Evolutionary conservation across 2,113 vertebrate species (phyloP).

Genomic region (Cryptotis parvus): DNA sequence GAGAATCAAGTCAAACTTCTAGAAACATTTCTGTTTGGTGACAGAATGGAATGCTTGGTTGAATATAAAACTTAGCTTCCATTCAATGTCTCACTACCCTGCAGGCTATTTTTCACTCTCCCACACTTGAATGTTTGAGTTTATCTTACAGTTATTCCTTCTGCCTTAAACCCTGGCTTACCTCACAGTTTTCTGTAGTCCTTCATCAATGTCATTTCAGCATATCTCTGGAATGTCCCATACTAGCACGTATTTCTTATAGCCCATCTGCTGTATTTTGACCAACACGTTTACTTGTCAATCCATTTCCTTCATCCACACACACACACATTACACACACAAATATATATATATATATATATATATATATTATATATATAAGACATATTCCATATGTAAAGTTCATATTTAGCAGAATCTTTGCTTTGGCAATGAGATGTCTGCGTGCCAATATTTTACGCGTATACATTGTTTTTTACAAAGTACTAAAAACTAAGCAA

Average conservation of each 20-base stretch:
- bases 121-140: background rate
- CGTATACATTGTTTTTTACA: background rate
- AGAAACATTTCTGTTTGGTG: background rate
- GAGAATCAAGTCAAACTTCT: constrained; percentile 10
- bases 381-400: constrained; percentile 21
- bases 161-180: background rate
- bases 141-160: constrained; percentile 32
- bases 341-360: too few relatives aligned
- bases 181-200: background rate
- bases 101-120: background rate
- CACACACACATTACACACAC: too few relatives aligned
- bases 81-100: background rate
- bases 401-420: constrained; percentile 42
- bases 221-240: constrained; percentile 36
- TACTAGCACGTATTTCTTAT: constrained; percentile 1
- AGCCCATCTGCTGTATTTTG: constrained; percentile 54
- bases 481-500: constrained; percentile 15
- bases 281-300: background rate
- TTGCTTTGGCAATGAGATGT: constrained; percentile 49
- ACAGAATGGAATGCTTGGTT: constrained; percentile 29
- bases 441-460: constrained; percentile 26
- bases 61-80: background rate
- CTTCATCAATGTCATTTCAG: constrained; percentile 14
- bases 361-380: too few relatives aligned
- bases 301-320: background rate